A percentile compares a stretch with the other conserved stretches of the same genome.
Evolutionary conservation across 2,797 vertebrate species (phyloP).

Genomic region (Enoplosus armatus): DNA sequence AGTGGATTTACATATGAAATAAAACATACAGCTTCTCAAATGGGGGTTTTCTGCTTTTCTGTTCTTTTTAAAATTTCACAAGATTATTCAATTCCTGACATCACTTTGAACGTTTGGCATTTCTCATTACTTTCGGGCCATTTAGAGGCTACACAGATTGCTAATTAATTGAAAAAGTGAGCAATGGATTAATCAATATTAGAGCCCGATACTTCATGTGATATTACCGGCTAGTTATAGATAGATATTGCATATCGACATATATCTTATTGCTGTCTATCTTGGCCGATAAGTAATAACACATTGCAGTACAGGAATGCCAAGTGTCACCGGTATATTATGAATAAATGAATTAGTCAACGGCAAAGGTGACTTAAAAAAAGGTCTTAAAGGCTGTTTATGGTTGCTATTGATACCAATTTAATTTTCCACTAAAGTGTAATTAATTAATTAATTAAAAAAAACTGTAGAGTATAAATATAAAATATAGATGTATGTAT

Average conservation of each 20-base stretch:
- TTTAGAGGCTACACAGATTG: neutral
- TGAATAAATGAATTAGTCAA: neutral
- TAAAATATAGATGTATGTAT: neutral
- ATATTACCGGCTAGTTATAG: neutral
- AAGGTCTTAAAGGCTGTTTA: neutral
- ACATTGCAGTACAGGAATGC: neutral
- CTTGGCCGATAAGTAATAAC: neutral
- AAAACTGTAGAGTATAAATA: no score
- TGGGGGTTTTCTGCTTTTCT: no score
- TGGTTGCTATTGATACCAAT: neutral
- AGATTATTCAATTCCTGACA: neutral
- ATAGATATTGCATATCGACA: neutral
- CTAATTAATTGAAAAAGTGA: neutral
- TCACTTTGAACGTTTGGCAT: neutral
- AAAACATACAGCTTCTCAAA: no score
- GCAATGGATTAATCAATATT: neutral
- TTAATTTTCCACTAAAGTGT: neutral
- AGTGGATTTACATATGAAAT: neutral
- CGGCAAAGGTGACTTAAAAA: neutral
- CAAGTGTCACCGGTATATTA: neutral
- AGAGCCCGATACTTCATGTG: neutral
- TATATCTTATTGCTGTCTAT: neutral
- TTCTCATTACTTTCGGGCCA: neutral
- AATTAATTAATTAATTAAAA: no score
- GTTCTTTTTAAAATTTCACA: no score